These are phyloP conservation scores for Triplophysa bombifrons DNA, from an alignment of 2,797 vertebrate genomes.

Conservation along the genomic window DNA sequence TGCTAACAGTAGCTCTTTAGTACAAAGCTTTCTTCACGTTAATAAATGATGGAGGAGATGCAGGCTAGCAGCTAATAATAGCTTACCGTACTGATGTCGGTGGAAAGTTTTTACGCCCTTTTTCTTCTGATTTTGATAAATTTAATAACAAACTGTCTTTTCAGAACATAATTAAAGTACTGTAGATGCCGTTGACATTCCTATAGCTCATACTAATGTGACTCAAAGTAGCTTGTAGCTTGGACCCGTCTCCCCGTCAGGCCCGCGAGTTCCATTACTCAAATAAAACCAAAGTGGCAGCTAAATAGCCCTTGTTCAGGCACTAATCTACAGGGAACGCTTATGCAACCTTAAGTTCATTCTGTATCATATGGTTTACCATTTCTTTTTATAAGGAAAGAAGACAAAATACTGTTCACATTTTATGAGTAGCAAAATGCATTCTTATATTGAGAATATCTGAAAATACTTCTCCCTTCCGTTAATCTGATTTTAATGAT, in stretches of 20 bases:
- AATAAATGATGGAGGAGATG: not conserved
- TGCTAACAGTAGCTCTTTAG: not conserved
- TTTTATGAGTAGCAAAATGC: not conserved
- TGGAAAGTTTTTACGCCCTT: not conserved
- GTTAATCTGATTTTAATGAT: slow-evolving; percentile 32
- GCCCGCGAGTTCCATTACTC: slow-evolving; percentile 40
- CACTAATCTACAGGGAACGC: slow-evolving; percentile 5
- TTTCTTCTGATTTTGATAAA: not conserved
- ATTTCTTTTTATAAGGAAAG: not conserved
- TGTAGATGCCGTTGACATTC: slow-evolving; percentile 17
- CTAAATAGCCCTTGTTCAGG: slow-evolving; percentile 13
- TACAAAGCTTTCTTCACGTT: not conserved
- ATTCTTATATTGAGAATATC: not conserved
- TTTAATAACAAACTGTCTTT: slow-evolving; percentile 7
- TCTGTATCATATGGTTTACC: slow-evolving; percentile 1
- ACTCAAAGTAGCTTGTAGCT: slow-evolving; percentile 16
- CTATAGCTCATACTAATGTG: slow-evolving; percentile 20
- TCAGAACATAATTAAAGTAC: not conserved
- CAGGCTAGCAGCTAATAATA: not conserved
- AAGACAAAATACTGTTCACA: not conserved
- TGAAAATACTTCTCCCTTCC: not conserved
- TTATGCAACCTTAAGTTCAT: slow-evolving; percentile 27
- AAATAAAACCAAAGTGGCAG: slow-evolving; percentile 45
- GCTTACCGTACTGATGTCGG: not conserved
- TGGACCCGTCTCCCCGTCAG: slow-evolving; percentile 9